Base-by-base conservation (phyloP, 2,888 invertebrate genomes). In the Geophilus truncorum region DNA sequence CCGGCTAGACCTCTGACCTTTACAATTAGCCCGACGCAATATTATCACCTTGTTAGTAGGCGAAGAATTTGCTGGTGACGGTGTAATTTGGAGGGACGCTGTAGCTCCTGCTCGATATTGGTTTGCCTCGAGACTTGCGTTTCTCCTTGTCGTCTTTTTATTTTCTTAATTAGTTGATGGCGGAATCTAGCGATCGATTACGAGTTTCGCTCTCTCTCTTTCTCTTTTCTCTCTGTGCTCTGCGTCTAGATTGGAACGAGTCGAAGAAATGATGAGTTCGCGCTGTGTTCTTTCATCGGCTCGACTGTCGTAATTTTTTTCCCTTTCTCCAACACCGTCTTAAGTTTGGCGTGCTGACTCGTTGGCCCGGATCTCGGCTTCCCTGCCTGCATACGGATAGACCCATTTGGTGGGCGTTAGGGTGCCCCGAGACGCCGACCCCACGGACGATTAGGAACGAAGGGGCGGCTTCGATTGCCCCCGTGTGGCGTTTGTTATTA, bases 401-500 rank as follows among this genome's bases (percentile, higher is more conserved):
- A 25, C 1, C 10, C 28, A 70, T 70, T 70, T 70, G 70, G 70
- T 70, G 70, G 70, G 70, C 70, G 70, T 70, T 70, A 1, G 51
- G 25, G 3, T 9, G 25, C 25, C 25, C 25, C 70, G 12, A 7
- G 70, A 62, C 18, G 21, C 57, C 70, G 70, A 70, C 70, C 70
- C 70, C 10, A 70, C 70, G 28, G 70, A 70, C 70, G 70, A 70
- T 70, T 70, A 70, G 70, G 70, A 62, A 10, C 28, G 28, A 70
- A 25, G 70, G 70, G 70, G 70, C 28, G 25, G 70, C 0, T 70
- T 70, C 70, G 70, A 70, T 70, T 70, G 70, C 70, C 70, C 70
- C 70, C 70, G 70, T 15, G 70, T 70, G 70, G 70, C 70, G 51
- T 70, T 70, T 70, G 25, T 70, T 70, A 70, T 70, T 70, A 70